phyloP scores from a whole-genome alignment of 2,888 invertebrate genomes.

The Arrhopalites spinosus region DNA sequence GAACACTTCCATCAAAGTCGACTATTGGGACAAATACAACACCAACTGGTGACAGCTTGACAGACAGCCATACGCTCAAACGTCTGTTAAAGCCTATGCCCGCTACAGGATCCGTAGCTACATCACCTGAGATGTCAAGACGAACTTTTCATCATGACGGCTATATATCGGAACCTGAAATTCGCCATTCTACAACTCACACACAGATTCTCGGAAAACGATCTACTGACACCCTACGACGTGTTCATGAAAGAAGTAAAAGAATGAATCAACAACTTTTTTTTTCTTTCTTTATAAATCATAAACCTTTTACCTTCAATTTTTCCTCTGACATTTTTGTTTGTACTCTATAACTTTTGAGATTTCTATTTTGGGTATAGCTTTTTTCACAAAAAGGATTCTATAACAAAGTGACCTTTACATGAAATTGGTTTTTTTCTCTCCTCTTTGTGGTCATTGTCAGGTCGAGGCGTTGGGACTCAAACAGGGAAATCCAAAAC shows the following conservation, averaged over 20 bases:
- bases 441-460: constrained; percentile 21
- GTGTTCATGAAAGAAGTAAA: constrained; percentile 54
- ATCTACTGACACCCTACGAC: constrained; percentile 53
- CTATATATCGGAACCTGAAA: constrained; percentile 58
- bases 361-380: no score
- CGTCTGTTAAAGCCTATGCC: constrained; percentile 65
- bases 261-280: background rate
- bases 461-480: constrained; percentile 56
- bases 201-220: constrained; percentile 66
- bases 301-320: background rate
- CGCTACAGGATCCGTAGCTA: constrained; percentile 64
- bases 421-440: background rate
- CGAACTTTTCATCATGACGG: constrained; percentile 65
- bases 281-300: background rate
- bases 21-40: constrained; percentile 57
- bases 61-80: constrained; percentile 86
- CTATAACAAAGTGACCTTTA: background rate
- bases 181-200: constrained; percentile 64
- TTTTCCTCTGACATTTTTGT: background rate
- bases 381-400: no score
- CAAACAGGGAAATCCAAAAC: constrained; percentile 57
- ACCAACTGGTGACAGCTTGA: constrained; percentile 56
- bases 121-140: constrained; percentile 87
- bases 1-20: constrained; percentile 55
- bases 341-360: constrained; percentile 2